Evolutionary conservation across 2,797 vertebrate genomes (phyloP).

Genomic region (Epinephelus coioides): DNA sequence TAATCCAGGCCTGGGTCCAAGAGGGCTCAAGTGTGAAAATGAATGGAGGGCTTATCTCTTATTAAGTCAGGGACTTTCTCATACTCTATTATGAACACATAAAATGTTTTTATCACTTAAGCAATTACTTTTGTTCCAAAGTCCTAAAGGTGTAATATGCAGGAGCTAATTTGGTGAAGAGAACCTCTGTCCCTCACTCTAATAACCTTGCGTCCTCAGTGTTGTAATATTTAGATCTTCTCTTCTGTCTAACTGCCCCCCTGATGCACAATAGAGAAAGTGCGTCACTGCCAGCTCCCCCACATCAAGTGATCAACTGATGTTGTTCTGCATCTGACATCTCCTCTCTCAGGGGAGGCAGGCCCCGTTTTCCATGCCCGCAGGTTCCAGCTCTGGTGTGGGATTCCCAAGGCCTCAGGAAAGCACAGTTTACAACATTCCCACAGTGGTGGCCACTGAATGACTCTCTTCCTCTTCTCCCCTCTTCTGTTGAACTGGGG

Average conservation of each 20-base stretch:
- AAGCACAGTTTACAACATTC: slow-evolving; percentile 86
- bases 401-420: slow-evolving; percentile 86
- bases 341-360: slow-evolving; percentile 62
- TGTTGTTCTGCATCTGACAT: slow-evolving; percentile 62
- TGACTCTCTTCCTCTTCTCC: slow-evolving; percentile 76
- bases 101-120: background rate
- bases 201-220: background rate
- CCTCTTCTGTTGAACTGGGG: slow-evolving; percentile 63
- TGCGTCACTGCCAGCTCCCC: slow-evolving; percentile 50
- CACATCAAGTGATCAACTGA: slow-evolving; percentile 50
- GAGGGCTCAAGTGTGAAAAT: background rate
- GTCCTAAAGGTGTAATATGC: background rate
- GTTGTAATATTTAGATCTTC: slow-evolving; percentile 9
- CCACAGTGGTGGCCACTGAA: slow-evolving; percentile 82
- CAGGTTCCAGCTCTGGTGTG: slow-evolving; percentile 84
- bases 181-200: background rate
- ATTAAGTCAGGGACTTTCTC: background rate
- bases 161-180: background rate
- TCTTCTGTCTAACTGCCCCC: slow-evolving; percentile 1
- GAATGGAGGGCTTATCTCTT: background rate
- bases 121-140: background rate
- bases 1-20: background rate
- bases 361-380: slow-evolving; percentile 79
- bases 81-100: background rate
- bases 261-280: slow-evolving; percentile 36